These are phyloP conservation scores for Parnassius mnemosyne DNA, from an alignment of 2,888 invertebrate species.

Conservation along the genomic window DNA sequence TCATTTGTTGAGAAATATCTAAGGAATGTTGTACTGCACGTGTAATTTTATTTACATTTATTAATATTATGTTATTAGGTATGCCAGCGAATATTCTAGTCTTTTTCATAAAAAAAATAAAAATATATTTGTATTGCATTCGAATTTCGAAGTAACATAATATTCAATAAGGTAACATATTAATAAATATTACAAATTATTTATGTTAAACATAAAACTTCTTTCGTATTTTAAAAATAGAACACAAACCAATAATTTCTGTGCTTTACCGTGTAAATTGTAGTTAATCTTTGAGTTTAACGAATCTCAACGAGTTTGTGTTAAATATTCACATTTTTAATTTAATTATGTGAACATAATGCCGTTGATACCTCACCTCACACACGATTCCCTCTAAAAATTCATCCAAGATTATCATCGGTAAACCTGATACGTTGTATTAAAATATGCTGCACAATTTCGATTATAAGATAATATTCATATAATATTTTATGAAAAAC, in stretches of 20 bases:
- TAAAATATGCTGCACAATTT: conserved; percentile 10
- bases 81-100: too few relatives aligned
- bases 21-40: conserved; percentile 8
- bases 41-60: background rate
- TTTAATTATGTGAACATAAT: conserved; percentile 8
- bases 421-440: conserved; percentile 11
- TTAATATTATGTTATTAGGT: too few relatives aligned
- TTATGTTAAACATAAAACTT: too few relatives aligned
- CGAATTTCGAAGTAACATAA: too few relatives aligned
- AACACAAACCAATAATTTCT: background rate
- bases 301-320: conserved; percentile 8
- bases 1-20: conserved; percentile 17
- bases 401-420: conserved; percentile 21
- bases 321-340: conserved; percentile 15
- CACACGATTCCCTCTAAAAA: conserved; percentile 15
- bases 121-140: too few relatives aligned
- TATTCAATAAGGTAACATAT: too few relatives aligned
- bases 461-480: conserved; percentile 15
- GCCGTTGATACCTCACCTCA: conserved; percentile 4
- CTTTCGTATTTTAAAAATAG: background rate
- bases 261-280: background rate
- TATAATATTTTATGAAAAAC: conserved; percentile 10
- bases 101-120: too few relatives aligned
- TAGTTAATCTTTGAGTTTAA: conserved; percentile 5
- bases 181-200: too few relatives aligned